Conservation (phyloP, 2,113 vertebrate species). For the Tachycineta bicolor region DNA sequence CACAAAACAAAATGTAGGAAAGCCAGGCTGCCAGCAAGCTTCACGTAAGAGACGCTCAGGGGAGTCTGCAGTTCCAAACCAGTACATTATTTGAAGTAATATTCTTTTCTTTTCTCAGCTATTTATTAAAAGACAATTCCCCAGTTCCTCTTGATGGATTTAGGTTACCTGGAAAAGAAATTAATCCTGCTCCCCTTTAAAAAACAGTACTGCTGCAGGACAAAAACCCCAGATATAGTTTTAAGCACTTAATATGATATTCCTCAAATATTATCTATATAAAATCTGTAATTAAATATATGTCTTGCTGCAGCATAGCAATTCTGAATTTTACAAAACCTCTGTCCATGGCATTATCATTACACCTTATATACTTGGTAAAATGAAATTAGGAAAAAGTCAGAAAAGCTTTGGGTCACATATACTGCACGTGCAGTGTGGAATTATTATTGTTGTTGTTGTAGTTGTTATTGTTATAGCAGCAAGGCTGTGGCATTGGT, state of each 20-base stretch:
- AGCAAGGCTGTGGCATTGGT: neutral
- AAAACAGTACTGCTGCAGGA: neutral
- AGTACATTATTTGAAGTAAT: neutral
- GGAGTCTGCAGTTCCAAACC: neutral
- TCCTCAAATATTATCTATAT: neutral
- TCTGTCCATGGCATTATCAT: neutral
- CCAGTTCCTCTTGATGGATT: neutral
- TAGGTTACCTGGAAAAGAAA: neutral
- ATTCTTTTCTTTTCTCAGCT: neutral
- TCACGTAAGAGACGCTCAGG: neutral
- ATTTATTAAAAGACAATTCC: neutral
- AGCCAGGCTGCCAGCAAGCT: neutral
- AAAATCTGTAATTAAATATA: neutral
- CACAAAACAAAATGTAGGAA: neutral
- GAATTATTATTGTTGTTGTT: neutral
- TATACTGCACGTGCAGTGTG: neutral
- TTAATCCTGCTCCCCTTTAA: neutral
- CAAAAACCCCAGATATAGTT: neutral
- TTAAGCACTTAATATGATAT: neutral
- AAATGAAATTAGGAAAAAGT: neutral
- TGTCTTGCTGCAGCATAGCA: neutral
- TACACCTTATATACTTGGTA: neutral
- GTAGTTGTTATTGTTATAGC: too few relatives aligned
- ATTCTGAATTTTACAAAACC: neutral
- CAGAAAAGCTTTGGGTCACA: neutral